Evolutionary conservation across 2,113 vertebrate species (phyloP), one percentile per base, ranked within the genome.

Genomic region (Poecile atricapillus): DNA sequence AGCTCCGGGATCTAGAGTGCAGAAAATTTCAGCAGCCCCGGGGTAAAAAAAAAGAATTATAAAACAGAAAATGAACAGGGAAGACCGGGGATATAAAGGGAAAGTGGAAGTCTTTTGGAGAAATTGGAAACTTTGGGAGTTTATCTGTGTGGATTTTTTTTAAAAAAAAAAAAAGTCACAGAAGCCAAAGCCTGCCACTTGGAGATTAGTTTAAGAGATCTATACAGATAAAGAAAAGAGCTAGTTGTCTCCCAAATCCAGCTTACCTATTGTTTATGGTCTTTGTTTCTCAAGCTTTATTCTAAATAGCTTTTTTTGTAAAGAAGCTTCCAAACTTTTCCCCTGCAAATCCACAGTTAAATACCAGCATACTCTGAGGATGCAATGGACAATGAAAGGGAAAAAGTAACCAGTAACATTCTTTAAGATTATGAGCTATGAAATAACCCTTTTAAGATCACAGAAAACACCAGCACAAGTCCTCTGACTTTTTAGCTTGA

Each of bases 171-270:
- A 52, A 52, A 94, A 85, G 73, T 52, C 16, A 65, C 27, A 46
- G 30, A 37, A 90, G 67, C 47, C 55, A 77, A 83, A 94, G 73
- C 68, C 60, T 89, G 75, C 41, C 60, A 68, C 28, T 95, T 70
- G 21, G 73, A 95, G 73, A 95, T 94, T 87, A 94, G 49, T 93
- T 94, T 90, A 33, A 86, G 71, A 81, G 56, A 78, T 64, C 82
- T 35, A 41, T 28, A 81, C 60, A 92, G 80, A 94, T 77, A 95
- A 93, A 73, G 87, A 87, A 69, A 84, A 90, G 30, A 67, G 52
- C 47, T 59, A 77, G 92, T 86, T 90, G 81, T 86, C 88, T 74
- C 60, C 75, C 82, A 90, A 92, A 91, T 93, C 88, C 92, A 74
- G 56, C 24, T 92, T 81, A 67, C 76, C 76, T 90, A 77, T 91